Base-by-base conservation (phyloP, 2,888 invertebrate species). In the Thecocarcelia acutangulata region DNA sequence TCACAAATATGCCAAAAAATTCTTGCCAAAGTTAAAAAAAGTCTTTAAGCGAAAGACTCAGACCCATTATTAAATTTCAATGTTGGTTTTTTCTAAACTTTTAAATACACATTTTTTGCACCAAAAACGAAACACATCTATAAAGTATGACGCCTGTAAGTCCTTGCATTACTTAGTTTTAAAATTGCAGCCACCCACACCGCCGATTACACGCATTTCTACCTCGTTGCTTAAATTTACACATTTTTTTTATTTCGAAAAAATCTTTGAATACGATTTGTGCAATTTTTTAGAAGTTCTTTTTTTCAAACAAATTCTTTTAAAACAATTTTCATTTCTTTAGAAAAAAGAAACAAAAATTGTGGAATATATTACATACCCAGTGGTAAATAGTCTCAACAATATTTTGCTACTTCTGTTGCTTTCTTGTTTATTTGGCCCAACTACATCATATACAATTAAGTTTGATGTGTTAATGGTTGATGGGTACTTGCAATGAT, bases 241-340 rank as follows among this genome's bases (percentile, higher is more conserved):
- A 77, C 37, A 77, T 24, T 11, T 37, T 73, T 74, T 44, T 63
- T 37, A 52, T 61, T 56, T 21, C 59, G 21, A 58, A 42, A 77
- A 24, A 33, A 33, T 59, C 50, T 69, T 74, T 74, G 24, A 17
- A 28, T 58, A 24, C 70, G 15, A 56, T 69, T 64, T 70, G n/a
- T 50, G 15, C 44, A 64, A 24, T 37, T 37, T 63, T 58, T 2
- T 24, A 61, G 5, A 69, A 44, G 21, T 64, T 68, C 9, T 33
- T 63, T 63, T 69, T 73, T 64, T 72, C 42, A 21, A 46, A 61
- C 13, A 75, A 78, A 78, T 82, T 82, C 82, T 78, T 82, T 66
- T 82, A 78, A 82, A 82, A 82, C 74, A 82, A 82, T 75, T 82
- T 82, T 72, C 54, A 75, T 70, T 75, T 48, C 59, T 66, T 66